Evolutionary conservation across 2,797 vertebrate genomes (phyloP), one percentile per base, ranked within the genome.

Genomic region (Chelidonichthys spinosus): DNA sequence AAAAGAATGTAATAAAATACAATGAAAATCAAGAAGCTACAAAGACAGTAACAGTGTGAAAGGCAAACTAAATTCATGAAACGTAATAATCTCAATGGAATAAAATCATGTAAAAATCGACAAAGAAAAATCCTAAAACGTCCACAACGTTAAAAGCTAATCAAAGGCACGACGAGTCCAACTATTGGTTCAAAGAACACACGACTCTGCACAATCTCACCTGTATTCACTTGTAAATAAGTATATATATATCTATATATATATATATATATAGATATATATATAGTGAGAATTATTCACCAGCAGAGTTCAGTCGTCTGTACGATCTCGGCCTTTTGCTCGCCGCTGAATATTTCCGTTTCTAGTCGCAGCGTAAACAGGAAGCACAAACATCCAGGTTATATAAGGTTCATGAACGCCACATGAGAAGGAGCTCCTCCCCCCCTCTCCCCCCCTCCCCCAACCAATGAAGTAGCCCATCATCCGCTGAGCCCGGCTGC

Each of bases 341-440:
- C 75, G 11, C 79, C 49, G 78, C 77, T 93, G 87, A 93, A 93
- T 93, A 93, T 93, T 93, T 93, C 90, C 66, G 87, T 92, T 91
- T 92, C 85, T 91, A 91, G 86, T 90, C 0, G 54, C 0, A n/a
- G 76, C 76, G 85, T 87, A 86, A 92, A 63, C 75, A 87, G 80
- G 17, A 69, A 47, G 77, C 74, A 52, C 84, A 81, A 73, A 81
- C 73, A 76, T 54, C 70, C 78, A 63, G 85, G 69, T 88, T 87
- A 87, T 89, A 91, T 89, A 81, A 87, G 79, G 73, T 78, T 73
- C 82, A 89, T 85, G 73, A 85, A 89, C 81, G 82, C 39, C 72
- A 78, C 78, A 85, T 83, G 78, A 86, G 81, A 78, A 15, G 18
- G 14, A 52, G 25, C 69, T 15, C 67, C 72, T 6, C 9, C 25